These are phyloP conservation scores for Eustalomyia histrio DNA, from an alignment of 2,888 invertebrate genomes.

Conservation along the genomic window DNA sequence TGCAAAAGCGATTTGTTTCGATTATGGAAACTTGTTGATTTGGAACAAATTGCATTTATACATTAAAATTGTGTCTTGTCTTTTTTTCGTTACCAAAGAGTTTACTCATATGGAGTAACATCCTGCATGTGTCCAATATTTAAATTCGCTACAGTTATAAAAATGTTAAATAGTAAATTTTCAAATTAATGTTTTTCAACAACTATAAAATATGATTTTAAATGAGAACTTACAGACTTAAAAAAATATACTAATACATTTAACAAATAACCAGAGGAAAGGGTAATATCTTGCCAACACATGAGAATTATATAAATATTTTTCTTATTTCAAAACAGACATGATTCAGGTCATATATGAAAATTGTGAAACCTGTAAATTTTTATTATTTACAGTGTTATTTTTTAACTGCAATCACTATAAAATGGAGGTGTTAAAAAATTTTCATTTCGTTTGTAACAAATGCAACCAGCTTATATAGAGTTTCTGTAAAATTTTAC, in stretches of 20 bases:
- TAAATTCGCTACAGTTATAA: constrained; percentile 66
- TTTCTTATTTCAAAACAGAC: constrained; percentile 37
- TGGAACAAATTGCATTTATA: constrained; percentile 74
- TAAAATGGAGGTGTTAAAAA: background rate
- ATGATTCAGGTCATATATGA: constrained; percentile 50
- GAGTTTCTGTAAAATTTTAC: no score
- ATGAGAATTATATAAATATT: constrained; percentile 17
- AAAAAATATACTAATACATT: background rate
- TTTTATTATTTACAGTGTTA: background rate
- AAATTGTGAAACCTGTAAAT: background rate
- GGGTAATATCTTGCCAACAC: constrained; percentile 27
- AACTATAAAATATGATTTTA: constrained; percentile 61
- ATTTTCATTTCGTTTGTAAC: background rate
- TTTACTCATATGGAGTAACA: background rate
- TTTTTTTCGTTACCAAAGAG: background rate
- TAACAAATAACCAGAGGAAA: background rate
- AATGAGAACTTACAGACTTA: constrained; percentile 27
- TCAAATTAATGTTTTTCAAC: constrained; percentile 36
- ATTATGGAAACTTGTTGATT: constrained; percentile 76
- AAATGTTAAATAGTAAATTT: constrained; percentile 63
- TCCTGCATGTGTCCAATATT: constrained; percentile 28
- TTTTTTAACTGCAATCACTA: background rate
- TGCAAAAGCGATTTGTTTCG: constrained; percentile 73
- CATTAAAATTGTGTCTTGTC: constrained; percentile 6
- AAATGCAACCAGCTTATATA: background rate